A percentile compares a stretch with the other conserved stretches of the same genome.
phyloP scores from a whole-genome alignment of 2,113 vertebrate species.

The Smithornis capensis region DNA sequence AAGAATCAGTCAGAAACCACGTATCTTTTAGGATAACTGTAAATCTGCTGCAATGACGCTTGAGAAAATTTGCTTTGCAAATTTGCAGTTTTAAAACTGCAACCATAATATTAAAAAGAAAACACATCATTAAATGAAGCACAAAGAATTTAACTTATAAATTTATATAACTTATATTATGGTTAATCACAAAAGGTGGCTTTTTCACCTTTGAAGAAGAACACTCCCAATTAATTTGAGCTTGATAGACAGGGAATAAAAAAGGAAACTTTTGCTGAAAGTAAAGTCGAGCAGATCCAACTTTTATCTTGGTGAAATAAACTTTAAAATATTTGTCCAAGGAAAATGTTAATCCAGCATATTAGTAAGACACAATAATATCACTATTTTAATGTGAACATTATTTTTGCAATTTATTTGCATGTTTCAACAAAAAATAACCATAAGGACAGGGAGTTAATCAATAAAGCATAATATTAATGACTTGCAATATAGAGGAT shows the following conservation, averaged over 20 bases:
- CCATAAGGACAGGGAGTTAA: not conserved
- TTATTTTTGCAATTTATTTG: not conserved
- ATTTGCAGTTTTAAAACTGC: slow-evolving; percentile 8
- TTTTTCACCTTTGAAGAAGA: not conserved
- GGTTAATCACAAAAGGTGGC: not conserved
- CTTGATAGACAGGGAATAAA: not conserved
- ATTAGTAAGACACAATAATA: not conserved
- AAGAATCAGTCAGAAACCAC: slow-evolving; percentile 55
- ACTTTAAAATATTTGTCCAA: not conserved
- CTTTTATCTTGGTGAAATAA: not conserved
- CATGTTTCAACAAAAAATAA: not conserved
- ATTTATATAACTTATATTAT: too few relatives aligned
- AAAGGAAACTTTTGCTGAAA: not conserved
- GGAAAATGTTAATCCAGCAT: not conserved
- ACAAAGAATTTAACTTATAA: slow-evolving; percentile 15
- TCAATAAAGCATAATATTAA: not conserved
- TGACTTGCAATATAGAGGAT: not conserved
- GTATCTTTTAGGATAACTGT: slow-evolving; percentile 22
- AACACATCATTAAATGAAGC: not conserved
- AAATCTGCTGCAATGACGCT: slow-evolving; percentile 24
- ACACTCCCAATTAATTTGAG: not conserved
- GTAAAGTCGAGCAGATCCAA: not conserved
- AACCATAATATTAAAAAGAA: slow-evolving; percentile 13
- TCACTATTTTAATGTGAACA: not conserved
- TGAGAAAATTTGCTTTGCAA: slow-evolving; percentile 10